These are phyloP conservation scores for Orthonyx spaldingii DNA, from an alignment of 2,113 vertebrate genomes.

Conservation along the genomic window DNA sequence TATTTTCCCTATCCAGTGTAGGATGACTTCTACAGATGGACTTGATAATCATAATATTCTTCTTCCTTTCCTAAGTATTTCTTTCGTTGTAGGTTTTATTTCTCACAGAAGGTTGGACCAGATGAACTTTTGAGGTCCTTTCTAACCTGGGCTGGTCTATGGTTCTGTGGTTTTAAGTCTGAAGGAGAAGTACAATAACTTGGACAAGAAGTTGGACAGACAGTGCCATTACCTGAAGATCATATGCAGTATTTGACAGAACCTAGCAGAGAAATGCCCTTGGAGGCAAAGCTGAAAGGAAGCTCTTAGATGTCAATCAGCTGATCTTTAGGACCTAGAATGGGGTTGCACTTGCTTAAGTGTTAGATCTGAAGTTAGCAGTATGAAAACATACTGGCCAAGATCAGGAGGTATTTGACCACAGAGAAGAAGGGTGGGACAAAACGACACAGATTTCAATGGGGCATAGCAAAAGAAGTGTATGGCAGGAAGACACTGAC, in stretches of 20 bases:
- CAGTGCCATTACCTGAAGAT: background rate
- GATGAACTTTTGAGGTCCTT: background rate
- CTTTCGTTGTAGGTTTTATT: background rate
- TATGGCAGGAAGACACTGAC: background rate
- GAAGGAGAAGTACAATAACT: background rate
- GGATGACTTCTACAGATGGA: background rate
- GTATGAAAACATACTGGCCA: background rate
- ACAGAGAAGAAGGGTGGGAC: background rate
- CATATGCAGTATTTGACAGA: background rate
- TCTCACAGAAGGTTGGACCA: background rate
- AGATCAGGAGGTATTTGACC: background rate
- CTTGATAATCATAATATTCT: background rate
- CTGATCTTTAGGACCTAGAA: background rate
- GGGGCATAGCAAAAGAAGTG: background rate
- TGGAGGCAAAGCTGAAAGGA: background rate
- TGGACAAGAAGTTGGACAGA: background rate
- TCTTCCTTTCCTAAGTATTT: background rate
- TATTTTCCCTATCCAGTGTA: background rate
- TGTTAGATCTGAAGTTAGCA: background rate
- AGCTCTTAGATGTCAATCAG: background rate
- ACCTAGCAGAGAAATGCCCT: background rate
- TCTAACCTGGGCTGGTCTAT: background rate
- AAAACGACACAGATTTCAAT: background rate
- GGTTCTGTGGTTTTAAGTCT: background rate
- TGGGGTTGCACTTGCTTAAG: background rate